phyloP scores from a whole-genome alignment of 1,140 invertebrate species.

The Drosophila grimshawi region DNA sequence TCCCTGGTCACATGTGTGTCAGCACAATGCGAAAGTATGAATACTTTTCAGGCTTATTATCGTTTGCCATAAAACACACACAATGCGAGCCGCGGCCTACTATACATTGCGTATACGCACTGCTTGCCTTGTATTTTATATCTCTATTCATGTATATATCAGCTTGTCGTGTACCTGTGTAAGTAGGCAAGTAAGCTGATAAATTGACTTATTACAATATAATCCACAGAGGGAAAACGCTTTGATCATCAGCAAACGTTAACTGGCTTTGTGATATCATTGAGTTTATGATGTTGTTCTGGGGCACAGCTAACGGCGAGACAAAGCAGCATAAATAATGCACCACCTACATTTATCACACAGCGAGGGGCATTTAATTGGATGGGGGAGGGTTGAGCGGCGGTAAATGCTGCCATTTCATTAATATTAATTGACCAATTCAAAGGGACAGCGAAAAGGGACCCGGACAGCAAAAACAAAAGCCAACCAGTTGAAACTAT shows the following conservation, averaged over 20 bases:
- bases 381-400: neutral
- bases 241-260: constrained; percentile 2
- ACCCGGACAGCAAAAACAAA: constrained; percentile 48
- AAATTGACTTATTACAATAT: constrained; percentile 70
- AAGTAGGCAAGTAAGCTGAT: constrained; percentile 70
- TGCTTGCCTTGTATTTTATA: constrained; percentile 33
- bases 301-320: neutral
- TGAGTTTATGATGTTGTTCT: constrained; percentile 21
- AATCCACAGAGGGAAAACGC: constrained; percentile 32
- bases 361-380: constrained; percentile 19
- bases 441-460: constrained; percentile 52
- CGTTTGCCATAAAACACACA: constrained; percentile 51
- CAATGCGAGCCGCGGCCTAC: neutral
- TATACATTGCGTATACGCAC: constrained; percentile 61
- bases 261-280: constrained; percentile 32
- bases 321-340: constrained; percentile 56
- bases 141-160: constrained; percentile 21
- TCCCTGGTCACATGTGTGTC: constrained; percentile 15
- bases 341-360: constrained; percentile 31
- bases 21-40: constrained; percentile 48
- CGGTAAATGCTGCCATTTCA: constrained; percentile 52
- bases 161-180: constrained; percentile 45
- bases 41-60: constrained; percentile 58
- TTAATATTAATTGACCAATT: constrained; percentile 83
- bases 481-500: constrained; percentile 52